Evolutionary conservation across 2,797 vertebrate species (phyloP).

Genomic region (Bradypodion ventrale): DNA sequence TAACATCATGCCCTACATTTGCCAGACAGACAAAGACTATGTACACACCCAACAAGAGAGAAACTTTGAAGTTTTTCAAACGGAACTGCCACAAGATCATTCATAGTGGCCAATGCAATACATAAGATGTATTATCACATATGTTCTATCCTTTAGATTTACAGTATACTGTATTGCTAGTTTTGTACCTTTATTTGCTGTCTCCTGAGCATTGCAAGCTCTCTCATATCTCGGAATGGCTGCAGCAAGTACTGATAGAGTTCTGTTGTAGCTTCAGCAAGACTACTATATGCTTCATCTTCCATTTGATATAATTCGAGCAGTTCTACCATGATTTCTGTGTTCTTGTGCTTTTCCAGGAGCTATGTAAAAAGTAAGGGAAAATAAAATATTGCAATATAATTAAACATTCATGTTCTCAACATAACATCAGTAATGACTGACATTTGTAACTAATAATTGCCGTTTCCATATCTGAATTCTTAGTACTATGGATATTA

Average conservation of each 20-base stretch:
- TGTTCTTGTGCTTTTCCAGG: slow-evolving; percentile 90
- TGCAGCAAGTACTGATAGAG: slow-evolving; percentile 97
- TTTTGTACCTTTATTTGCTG: slow-evolving; percentile 95
- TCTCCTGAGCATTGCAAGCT: slow-evolving; percentile 92
- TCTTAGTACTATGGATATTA: background rate
- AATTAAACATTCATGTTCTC: background rate
- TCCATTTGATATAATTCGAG: slow-evolving; percentile 93
- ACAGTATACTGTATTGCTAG: no score
- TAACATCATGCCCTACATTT: background rate
- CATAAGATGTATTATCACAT: background rate
- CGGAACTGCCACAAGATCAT: background rate
- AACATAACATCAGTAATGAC: background rate
- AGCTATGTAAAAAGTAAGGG: slow-evolving; percentile 75
- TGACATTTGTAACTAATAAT: background rate
- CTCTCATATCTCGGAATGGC: slow-evolving; percentile 97
- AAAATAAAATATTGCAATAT: background rate
- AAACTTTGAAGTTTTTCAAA: slow-evolving; percentile 2
- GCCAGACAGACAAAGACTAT: background rate
- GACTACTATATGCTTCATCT: slow-evolving; percentile 87
- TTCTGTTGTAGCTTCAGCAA: slow-evolving; percentile 93
- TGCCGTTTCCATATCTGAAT: background rate
- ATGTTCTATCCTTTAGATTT: background rate
- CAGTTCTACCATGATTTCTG: slow-evolving; percentile 95
- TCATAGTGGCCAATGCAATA: background rate
- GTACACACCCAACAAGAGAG: no score